Base-by-base conservation (phyloP, 2,113 vertebrate genomes). In the Pitta sordida region DNA sequence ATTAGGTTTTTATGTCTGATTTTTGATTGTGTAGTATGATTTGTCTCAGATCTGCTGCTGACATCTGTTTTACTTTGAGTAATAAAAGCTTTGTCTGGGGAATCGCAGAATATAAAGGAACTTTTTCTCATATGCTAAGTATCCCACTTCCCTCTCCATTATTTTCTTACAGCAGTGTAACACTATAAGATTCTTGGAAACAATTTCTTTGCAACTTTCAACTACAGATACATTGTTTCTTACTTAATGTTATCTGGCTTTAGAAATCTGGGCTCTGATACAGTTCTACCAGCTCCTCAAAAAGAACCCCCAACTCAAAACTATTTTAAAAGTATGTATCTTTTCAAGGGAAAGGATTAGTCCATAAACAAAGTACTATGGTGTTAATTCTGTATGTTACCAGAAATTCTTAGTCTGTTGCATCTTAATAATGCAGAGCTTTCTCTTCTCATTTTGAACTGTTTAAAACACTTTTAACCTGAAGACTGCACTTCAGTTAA, bases 71-170 rank as follows among this genome's bases (percentile, higher is more conserved):
- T 32, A 22, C 30, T 64, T 43, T 34, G 51, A 49, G 8, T 10
- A 15, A 29, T n/a, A 49, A 52, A 80, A 46, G 12, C 36, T 76
- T 85, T 73, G 23, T 68, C 11, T 22, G 20, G 10, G 39, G 20
- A 70, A 26, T 44, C 53, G 20, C 8, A 2, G 39, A 32, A 29
- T 12, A 23, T 4, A 17, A 60, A 60, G 10, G 5, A 64, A 16
- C 24, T 23, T 52, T 36, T 78, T n/a, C 8, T 55, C 4, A 0
- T 19, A 2, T 4, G 34, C 1, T 62, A 14, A 49, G 15, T 30
- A 23, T 2, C 2, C 4, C 3, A 4, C 11, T 41, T 21, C 2
- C 9, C 15, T 27, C 2, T 3, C 0, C 2, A 5, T 46, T 53
- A 7, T 77, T 63, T 86, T 58, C 12, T 17, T 85, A 5, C 2